Conservation (phyloP, 2,113 vertebrate genomes). For the Pelobates fuscus region DNA sequence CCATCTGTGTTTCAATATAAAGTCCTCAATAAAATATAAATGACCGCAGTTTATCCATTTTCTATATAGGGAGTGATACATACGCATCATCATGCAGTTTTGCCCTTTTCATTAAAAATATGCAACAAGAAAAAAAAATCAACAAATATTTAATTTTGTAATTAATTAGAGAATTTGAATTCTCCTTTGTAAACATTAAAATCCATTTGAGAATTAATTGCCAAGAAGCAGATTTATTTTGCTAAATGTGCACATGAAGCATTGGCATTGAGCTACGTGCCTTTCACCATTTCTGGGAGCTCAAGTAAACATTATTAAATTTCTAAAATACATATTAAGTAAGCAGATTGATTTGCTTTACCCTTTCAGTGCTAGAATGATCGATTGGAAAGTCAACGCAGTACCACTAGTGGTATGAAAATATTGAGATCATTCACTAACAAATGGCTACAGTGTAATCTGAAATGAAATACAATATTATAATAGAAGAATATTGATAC, state of each 20-base stretch:
- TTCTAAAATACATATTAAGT: slow-evolving; percentile 28
- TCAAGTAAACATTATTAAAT: slow-evolving; percentile 34
- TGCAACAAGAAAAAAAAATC: slow-evolving; percentile 58
- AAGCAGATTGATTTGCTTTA: too few relatives aligned
- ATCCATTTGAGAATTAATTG: slow-evolving; percentile 20
- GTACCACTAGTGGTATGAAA: too few relatives aligned
- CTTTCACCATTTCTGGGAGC: not conserved
- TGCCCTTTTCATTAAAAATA: not conserved
- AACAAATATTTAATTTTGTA: slow-evolving; percentile 57
- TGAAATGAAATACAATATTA: too few relatives aligned
- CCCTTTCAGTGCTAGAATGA: too few relatives aligned
- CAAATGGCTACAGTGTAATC: too few relatives aligned
- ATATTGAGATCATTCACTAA: too few relatives aligned
- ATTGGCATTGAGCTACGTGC: not conserved
- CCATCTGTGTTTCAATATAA: too few relatives aligned
- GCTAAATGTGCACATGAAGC: slow-evolving; percentile 36
- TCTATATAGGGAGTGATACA: too few relatives aligned
- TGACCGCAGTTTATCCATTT: too few relatives aligned
- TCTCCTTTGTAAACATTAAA: slow-evolving; percentile 51
- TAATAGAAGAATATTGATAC: too few relatives aligned
- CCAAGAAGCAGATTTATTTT: slow-evolving; percentile 32
- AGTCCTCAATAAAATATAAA: too few relatives aligned
- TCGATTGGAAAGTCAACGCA: too few relatives aligned
- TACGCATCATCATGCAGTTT: not conserved
- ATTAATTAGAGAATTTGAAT: slow-evolving; percentile 52